Percentiles rank a stretch among this genome's conserved stretches.
Evolutionary conservation across 2,113 vertebrate genomes (phyloP).

Genomic region (Isurus oxyrinchus): DNA sequence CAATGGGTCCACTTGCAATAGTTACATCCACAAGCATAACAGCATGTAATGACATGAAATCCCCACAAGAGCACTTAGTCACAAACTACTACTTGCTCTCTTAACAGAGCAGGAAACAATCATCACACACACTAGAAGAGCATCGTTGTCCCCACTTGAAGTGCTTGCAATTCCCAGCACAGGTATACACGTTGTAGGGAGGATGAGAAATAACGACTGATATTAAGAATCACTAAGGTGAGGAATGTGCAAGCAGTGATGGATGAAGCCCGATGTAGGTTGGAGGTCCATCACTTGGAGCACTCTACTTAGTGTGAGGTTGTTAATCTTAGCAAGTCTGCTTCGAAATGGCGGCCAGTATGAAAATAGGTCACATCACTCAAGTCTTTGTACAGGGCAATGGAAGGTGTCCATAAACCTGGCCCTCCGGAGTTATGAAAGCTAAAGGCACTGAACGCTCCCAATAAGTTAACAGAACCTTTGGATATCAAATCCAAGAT

Average conservation of each 20-base stretch:
- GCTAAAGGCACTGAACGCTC: neutral
- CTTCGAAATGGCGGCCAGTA: neutral
- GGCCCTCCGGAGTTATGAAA: neutral
- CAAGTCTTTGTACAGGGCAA: neutral
- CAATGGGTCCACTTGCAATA: neutral
- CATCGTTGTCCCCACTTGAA: neutral
- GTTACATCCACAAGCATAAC: neutral
- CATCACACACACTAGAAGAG: neutral
- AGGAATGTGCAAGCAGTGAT: rapidly evolving
- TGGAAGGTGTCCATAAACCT: neutral
- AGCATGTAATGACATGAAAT: neutral
- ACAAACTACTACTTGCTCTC: neutral
- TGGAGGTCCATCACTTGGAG: neutral
- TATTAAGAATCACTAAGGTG: neutral
- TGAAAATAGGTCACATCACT: neutral
- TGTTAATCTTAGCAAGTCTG: neutral
- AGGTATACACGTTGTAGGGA: neutral
- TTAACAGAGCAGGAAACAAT: neutral
- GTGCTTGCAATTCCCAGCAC: neutral
- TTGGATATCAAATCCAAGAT: neutral
- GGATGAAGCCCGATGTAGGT: neutral
- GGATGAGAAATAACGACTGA: neutral
- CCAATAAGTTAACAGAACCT: neutral
- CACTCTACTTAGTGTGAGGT: neutral
- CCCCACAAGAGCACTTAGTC: neutral